Evolutionary conservation across 2,797 vertebrate species (phyloP), one percentile per base, ranked within the genome.

Genomic region (Siniperca scherzeri): DNA sequence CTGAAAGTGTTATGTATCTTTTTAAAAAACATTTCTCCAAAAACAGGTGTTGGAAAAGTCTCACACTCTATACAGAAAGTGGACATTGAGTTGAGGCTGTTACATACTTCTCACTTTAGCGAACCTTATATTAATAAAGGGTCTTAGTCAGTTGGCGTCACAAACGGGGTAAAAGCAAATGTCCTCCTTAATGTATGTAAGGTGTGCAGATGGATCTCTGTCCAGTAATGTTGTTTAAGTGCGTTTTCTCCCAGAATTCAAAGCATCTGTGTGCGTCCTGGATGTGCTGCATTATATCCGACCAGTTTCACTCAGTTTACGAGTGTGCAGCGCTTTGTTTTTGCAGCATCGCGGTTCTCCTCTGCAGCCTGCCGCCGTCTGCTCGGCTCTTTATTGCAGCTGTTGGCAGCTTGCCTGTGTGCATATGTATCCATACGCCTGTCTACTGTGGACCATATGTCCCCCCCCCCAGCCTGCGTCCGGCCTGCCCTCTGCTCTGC

Each of bases 381-480:
- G 42, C 70, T 75, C 42, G 10, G 1, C 78, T 48, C 36, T 62
- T 69, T 57, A 62, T 8, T 77, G 60, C 70, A 59, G 72, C 72
- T 27, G 65, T 30, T 83, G 82, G 85, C 84, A 66, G 62, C 14
- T 7, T 5, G 75, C 83, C 81, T 30, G 22, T n/a, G 75, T 25
- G 27, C 61, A 33, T 70, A 73, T 52, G 44, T 4, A 1, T 83
- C 78, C 68, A 74, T 64, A 67, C 27, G 38, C 27, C 53, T 0
- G 50, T 50, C 55, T 10, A 17, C 64, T n/a, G 70, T 30, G 3
- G 0, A 33, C 57, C 86, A 69, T 66, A 80, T 89, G 86, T 55
- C 62, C 33, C 11, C 21, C 2, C 13, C 38, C 75, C 46, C 14
- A 40, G 61, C 40, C 57, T 27, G 60, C 0, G n/a, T 67, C 65